phyloP scores from a whole-genome alignment of 2,888 invertebrate species.

The Pristionchus mayeri region DNA sequence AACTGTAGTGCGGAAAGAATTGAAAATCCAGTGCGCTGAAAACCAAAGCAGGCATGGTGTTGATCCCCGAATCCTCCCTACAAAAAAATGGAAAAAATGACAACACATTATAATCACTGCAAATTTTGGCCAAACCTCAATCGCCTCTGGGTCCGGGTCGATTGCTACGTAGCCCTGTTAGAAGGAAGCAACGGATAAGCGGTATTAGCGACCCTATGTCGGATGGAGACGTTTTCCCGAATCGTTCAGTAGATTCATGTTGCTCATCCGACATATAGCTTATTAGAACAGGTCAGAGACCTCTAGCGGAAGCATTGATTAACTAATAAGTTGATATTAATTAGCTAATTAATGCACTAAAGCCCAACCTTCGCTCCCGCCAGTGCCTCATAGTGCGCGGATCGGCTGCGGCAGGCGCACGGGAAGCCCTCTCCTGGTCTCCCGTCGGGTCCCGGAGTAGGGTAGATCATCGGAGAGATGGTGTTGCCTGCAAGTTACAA shows the following conservation, averaged over 20 bases:
- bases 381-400: constrained; percentile 45
- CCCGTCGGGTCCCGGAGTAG: constrained; percentile 42
- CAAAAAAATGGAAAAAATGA: no score
- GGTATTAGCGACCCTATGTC: no score
- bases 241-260: no score
- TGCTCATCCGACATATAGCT: no score
- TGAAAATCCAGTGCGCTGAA: no score
- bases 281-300: no score
- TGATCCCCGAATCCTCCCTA: not conserved
- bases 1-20: not conserved
- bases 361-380: constrained; percentile 18
- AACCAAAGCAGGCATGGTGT: no score
- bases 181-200: not conserved
- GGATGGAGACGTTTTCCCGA: no score
- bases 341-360: no score
- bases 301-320: no score
- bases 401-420: constrained; percentile 64
- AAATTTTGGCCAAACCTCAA: constrained; percentile 30
- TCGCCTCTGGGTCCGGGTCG: not conserved
- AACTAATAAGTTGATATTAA: not conserved
- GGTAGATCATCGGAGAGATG: constrained; percentile 16
- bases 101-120: no score
- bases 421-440: constrained; percentile 43
- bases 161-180: constrained; percentile 20
- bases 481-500: constrained; percentile 30